A percentile compares a stretch with the other conserved stretches of the same genome.
Evolutionary conservation across 2,888 invertebrate species (phyloP).

Genomic region (Chirona hameri): DNA sequence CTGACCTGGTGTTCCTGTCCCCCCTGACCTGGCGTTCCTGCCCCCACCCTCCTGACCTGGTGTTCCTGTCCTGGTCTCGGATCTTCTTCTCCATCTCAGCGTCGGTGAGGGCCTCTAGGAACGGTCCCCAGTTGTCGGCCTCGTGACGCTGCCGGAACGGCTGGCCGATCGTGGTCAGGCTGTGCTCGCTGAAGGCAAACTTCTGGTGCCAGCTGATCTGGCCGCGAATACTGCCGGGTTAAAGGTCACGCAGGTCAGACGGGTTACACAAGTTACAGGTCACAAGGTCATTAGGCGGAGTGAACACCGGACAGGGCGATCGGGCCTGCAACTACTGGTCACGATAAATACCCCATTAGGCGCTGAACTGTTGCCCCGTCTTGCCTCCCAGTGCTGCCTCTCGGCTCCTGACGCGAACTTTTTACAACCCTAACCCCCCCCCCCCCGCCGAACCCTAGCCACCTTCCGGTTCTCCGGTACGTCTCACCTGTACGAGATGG

Average conservation of each 20-base stretch:
- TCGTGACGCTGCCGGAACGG: constrained; percentile 92
- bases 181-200: constrained; percentile 50
- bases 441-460: too few relatives aligned
- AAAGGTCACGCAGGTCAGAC: too few relatives aligned
- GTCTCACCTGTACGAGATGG: constrained; percentile 70
- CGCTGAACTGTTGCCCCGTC: constrained; percentile 95
- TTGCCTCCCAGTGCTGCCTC: constrained; percentile 56
- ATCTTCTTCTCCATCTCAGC: constrained; percentile 99
- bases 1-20: background rate
- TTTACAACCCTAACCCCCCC: too few relatives aligned
- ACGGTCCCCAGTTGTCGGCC: constrained; percentile 97
- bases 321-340: constrained; percentile 74
- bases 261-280: too few relatives aligned
- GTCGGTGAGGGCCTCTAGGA: constrained; percentile 96
- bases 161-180: constrained; percentile 52
- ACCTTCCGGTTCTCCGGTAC: too few relatives aligned
- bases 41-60: constrained; percentile 58
- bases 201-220: constrained; percentile 98
- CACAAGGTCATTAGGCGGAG: too few relatives aligned
- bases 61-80: constrained; percentile 97
- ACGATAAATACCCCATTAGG: constrained; percentile 99
- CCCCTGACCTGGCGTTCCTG: background rate
- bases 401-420: too few relatives aligned
- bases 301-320: too few relatives aligned
- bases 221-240: constrained; percentile 75